Conservation (phyloP, 2,888 invertebrate species). For the Lycia hirtaria region DNA sequence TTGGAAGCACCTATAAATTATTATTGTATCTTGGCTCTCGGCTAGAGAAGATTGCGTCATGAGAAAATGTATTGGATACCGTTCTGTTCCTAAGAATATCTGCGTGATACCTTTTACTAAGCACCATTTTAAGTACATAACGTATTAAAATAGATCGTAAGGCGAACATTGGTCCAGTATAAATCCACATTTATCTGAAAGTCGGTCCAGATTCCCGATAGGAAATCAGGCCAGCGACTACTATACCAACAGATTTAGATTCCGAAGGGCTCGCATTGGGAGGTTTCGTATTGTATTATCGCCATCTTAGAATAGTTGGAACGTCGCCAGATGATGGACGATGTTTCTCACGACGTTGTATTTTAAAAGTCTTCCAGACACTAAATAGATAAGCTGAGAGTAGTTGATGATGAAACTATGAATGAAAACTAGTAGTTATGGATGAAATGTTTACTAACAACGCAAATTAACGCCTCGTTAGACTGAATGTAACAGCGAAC, state of each 20-base stretch:
- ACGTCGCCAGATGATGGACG: conserved; percentile 53
- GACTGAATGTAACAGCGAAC: conserved; percentile 6
- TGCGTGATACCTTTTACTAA: conserved; percentile 23
- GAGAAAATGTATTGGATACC: conserved; percentile 66
- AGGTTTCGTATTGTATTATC: conserved; percentile 56
- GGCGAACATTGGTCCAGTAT: conserved; percentile 28
- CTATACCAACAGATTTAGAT: conserved; percentile 56
- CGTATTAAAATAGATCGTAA: conserved; percentile 18
- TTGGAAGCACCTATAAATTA: conserved; percentile 44
- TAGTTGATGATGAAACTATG: conserved; percentile 29
- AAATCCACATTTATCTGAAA: conserved; percentile 32
- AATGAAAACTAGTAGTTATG: conserved; percentile 38
- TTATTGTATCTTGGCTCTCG: conserved; percentile 30
- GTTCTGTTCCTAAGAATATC: conserved; percentile 43
- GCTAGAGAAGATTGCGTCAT: conserved; percentile 50
- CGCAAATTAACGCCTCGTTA: conserved; percentile 7
- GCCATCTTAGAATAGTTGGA: conserved; percentile 53
- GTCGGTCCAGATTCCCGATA: conserved; percentile 47
- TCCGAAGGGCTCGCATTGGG: conserved; percentile 61
- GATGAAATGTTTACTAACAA: conserved; percentile 29
- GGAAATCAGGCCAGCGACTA: conserved; percentile 63
- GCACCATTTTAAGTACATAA: conserved; percentile 30
- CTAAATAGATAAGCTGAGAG: conserved; percentile 36
- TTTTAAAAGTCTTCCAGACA: conserved; percentile 29
- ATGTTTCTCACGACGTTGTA: conserved; percentile 36